Percentiles rank a stretch among this genome's conserved stretches.
These are phyloP conservation scores for Octopus bimaculoides DNA, from an alignment of 1,140 invertebrate genomes.

Conservation along the genomic window DNA sequence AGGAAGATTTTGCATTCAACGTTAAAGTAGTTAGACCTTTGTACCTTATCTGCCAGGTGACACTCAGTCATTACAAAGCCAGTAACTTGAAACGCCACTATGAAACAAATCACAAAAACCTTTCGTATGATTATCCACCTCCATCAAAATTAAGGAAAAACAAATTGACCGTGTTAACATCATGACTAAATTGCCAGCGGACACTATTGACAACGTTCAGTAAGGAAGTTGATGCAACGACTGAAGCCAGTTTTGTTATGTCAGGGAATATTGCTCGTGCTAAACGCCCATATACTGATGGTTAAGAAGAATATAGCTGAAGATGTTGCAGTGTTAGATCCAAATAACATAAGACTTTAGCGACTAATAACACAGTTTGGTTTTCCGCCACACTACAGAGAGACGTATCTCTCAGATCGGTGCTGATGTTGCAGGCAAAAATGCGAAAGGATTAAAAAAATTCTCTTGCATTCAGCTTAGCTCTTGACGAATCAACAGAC, in stretches of 20 bases:
- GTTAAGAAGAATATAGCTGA: background rate
- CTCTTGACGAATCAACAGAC: conserved; percentile 4
- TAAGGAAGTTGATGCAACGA: background rate
- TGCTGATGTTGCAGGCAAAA: conserved; percentile 1
- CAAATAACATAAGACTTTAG: background rate
- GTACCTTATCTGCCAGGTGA: background rate
- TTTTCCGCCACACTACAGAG: background rate
- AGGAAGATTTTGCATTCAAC: background rate
- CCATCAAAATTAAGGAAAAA: background rate
- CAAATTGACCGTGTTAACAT: background rate
- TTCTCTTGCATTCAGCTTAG: conserved; percentile 4
- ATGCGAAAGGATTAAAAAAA: background rate
- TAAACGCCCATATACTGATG: background rate
- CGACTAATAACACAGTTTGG: background rate
- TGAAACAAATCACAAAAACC: background rate
- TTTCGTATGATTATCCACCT: background rate
- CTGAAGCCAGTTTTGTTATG: conserved; percentile 7
- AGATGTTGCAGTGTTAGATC: background rate
- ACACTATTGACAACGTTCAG: background rate
- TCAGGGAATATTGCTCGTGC: background rate
- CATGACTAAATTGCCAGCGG: background rate
- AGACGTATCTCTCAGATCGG: conserved; percentile 2
- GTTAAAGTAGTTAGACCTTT: background rate
- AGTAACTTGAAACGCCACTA: conserved; percentile 1
- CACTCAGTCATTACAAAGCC: conserved; percentile 4